These are phyloP conservation scores for Sitodiplosis mosellana DNA, from an alignment of 1,140 invertebrate species.

Conservation along the genomic window DNA sequence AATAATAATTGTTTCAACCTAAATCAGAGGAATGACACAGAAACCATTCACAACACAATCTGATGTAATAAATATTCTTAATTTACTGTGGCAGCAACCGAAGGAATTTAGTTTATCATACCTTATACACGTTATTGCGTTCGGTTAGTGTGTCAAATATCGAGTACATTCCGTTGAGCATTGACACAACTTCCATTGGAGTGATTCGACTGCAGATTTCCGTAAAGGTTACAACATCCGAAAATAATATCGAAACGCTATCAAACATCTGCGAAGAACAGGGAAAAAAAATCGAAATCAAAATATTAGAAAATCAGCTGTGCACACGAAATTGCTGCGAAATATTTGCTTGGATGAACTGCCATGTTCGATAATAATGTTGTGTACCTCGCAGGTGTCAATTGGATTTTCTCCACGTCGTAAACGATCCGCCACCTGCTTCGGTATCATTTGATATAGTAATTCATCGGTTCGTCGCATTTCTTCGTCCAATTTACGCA, in stretches of 20 bases:
- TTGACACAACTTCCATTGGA: constrained; percentile 93
- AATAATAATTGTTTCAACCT: background rate
- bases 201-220: constrained; percentile 88
- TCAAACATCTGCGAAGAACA: constrained; percentile 67
- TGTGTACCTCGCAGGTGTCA: constrained; percentile 78
- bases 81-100: no score
- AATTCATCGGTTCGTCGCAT: constrained; percentile 91
- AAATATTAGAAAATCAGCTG: background rate
- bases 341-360: background rate
- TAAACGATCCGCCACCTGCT: constrained; percentile 83
- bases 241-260: constrained; percentile 86
- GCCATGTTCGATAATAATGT: background rate
- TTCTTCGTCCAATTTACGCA: constrained; percentile 87
- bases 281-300: background rate
- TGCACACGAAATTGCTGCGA: background rate
- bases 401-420: constrained; percentile 83
- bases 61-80: no score
- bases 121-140: constrained; percentile 85
- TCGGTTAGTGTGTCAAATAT: constrained; percentile 84
- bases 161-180: constrained; percentile 90
- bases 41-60: no score
- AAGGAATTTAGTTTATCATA: no score
- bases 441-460: constrained; percentile 97
- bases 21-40: background rate
- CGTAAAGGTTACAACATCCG: constrained; percentile 92